Percentiles rank a stretch among this genome's conserved stretches.
Evolutionary conservation across 2,797 vertebrate genomes (phyloP).

Genomic region (Trachops cirrhosus): DNA sequence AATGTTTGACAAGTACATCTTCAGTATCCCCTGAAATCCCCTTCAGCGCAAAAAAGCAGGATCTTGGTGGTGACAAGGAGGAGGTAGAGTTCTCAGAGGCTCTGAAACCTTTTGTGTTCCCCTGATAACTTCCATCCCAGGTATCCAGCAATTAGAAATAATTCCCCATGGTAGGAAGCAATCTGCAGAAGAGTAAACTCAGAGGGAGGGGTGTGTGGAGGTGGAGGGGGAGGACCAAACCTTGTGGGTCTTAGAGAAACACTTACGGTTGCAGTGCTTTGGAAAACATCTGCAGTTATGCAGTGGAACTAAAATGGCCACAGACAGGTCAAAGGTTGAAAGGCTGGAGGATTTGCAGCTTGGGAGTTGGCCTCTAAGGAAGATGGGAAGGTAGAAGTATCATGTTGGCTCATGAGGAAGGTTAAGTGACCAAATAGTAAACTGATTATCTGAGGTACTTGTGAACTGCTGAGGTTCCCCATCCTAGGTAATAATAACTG

Average conservation of each 20-base stretch:
- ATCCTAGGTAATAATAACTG: slow-evolving; percentile 26
- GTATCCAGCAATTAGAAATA: slow-evolving; percentile 34
- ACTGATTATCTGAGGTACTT: slow-evolving; percentile 53
- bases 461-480: slow-evolving; percentile 17
- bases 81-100: slow-evolving; percentile 70
- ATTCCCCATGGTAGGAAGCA: neutral
- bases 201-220: neutral
- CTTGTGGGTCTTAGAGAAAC: neutral
- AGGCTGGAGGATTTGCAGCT: neutral
- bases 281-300: neutral
- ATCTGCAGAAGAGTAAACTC: neutral
- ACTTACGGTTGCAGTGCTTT: neutral
- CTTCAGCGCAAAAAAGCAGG: slow-evolving; percentile 75
- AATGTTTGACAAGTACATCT: slow-evolving; percentile 72
- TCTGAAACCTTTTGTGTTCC: slow-evolving; percentile 36
- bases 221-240: neutral
- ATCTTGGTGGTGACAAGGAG: slow-evolving; percentile 62
- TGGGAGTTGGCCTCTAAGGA: neutral
- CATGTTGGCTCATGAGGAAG: neutral
- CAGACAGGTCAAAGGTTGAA: neutral
- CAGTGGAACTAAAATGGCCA: neutral
- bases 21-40: slow-evolving; percentile 71
- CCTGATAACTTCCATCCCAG: neutral
- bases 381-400: neutral
- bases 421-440: slow-evolving; percentile 36